Base-by-base conservation (phyloP, 1,140 invertebrate genomes). In the Nylanderia fulva region DNA sequence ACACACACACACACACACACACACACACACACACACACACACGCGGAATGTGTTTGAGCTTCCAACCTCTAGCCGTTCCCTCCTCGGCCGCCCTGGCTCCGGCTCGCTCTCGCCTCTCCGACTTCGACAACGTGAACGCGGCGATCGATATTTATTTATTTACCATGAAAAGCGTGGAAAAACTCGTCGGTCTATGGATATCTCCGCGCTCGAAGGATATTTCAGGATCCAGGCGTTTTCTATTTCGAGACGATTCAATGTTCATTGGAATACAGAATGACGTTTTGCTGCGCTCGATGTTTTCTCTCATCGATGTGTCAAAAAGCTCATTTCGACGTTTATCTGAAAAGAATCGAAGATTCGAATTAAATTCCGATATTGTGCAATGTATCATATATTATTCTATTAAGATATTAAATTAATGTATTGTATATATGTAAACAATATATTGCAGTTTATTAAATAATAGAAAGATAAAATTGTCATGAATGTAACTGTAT, bases 21-120 rank as follows among this genome's bases (percentile, higher is more conserved):
- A 18, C 24, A 42, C 24, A 42, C 42, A 21, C 36, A 33, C 42
- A 27, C 39, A 13, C 24, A 84, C n/a, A n/a, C n/a, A n/a, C n/a
- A n/a, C n/a, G n/a, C 39, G 36, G 48, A 18, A 42, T 64, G 36
- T 36, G 36, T 42, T 69, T 36, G 66, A 29, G 80, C 66, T 79
- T 52, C 76, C 71, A 60, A 83, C 86, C 77, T n/a, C n/a, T 61
- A 86, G 54, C 88, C 88, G 74, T 87, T 86, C 45, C 60, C 84
- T 85, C 39, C 36, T 86, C 54, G 45, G 52, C 76, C 69, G 56
- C 36, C n/a, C n/a, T 52, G 72, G 29, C 58, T 77, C 27, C n/a
- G n/a, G 58, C 58, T 61, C 61, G 64, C n/a, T 27, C 48, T 27
- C 48, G 39, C n/a, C 63, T 52, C 54, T 36, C n/a, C 9, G 63